These are phyloP conservation scores for Tetragnatha montana DNA, from an alignment of 2,888 invertebrate species.

Conservation along the genomic window DNA sequence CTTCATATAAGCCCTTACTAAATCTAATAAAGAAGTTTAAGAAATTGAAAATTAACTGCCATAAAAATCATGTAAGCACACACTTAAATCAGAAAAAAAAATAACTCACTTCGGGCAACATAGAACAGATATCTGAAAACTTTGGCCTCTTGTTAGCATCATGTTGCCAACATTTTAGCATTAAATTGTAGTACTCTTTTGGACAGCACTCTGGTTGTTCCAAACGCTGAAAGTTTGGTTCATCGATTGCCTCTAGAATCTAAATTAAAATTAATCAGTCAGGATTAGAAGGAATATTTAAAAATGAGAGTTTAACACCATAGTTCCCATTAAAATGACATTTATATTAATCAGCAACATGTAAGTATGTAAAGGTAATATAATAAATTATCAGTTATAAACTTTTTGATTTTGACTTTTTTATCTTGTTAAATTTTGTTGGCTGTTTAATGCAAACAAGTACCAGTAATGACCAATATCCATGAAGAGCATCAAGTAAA, in stretches of 20 bases:
- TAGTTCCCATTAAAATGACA: no score
- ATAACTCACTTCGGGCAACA: slow-evolving; percentile 82
- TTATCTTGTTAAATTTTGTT: background rate
- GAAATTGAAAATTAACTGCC: no score
- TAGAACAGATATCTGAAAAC: slow-evolving; percentile 88
- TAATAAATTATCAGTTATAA: background rate
- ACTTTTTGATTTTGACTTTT: background rate
- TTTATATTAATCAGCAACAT: no score
- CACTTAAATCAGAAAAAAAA: background rate
- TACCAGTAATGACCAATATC: background rate
- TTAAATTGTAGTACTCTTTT: slow-evolving; percentile 90
- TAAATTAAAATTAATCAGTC: slow-evolving; percentile 69
- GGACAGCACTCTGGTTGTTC: slow-evolving; percentile 98
- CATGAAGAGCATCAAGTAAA: no score
- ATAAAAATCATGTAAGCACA: no score
- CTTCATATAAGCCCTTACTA: no score
- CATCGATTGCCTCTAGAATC: slow-evolving; percentile 95
- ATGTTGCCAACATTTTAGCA: slow-evolving; percentile 98
- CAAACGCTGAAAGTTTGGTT: slow-evolving; percentile 91
- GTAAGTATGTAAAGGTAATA: no score
- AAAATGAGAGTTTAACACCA: no score
- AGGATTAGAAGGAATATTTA: no score
- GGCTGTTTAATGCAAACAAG: background rate
- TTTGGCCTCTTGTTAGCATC: slow-evolving; percentile 91
- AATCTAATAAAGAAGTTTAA: no score